Base-by-base conservation (phyloP, 2,888 invertebrate genomes). In the Ecdyonurus torrentis region DNA sequence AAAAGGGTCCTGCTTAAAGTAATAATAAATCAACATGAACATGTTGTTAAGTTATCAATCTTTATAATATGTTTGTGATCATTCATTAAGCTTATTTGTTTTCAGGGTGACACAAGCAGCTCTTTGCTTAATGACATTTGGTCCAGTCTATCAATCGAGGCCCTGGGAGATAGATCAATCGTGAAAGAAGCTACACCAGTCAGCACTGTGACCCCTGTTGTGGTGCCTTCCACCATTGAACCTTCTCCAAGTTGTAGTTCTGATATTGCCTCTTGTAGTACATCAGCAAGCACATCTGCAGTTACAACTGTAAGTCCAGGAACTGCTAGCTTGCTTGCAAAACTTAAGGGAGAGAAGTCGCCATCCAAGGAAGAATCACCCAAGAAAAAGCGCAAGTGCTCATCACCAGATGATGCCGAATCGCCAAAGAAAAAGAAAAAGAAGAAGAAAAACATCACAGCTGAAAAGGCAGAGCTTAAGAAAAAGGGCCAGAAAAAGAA, bases 391-490 rank as follows among this genome's bases (percentile, higher is more conserved):
- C 37, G 37, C 15, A 37, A 37, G 37, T 25, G 10, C 7, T 23
- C 25, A n/a, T 20, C 5, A 5, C 37, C 37, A 10, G 37, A 37
- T 37, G 37, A 37, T 37, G 15, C 5, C 5, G 37, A 37, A 10
- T 5, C 7, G 5, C 37, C 37, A 5, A 37, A 37, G 37, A 37
- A 37, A 15, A 37, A 37, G 37, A 37, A 37, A 15, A 37, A 37
- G 15, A 37, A 37, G 37, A 37, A 37, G 37, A 37, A 37, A 15
- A 15, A 37, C 15, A 15, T 5, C 15, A 15, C 15, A 10, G 37
- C 53, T 15, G 15, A 52, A 10, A 60, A 24, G 59, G 58, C 19
- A 22, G 25, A 62, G 61, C 22, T 53, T 60, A 61, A 65, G 61
- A 52, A 25, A 61, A 59, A 62, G 37, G 18, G 18, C 24, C 24